Evolutionary conservation across 2,113 vertebrate species (phyloP).

Genomic region (Cavia porcellus): DNA sequence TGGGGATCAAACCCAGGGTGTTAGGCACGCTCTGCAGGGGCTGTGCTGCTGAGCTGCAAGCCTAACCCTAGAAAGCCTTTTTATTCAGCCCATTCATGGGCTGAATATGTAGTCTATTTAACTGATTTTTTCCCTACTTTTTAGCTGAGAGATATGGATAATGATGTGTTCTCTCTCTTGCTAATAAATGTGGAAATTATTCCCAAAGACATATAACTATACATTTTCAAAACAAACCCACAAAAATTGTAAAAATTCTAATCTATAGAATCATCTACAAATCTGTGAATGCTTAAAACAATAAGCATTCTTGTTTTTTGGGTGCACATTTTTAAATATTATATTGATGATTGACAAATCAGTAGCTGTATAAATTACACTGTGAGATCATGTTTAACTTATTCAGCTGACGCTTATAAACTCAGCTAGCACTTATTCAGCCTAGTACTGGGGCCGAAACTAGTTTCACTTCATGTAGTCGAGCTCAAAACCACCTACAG

Average conservation of each 20-base stretch:
- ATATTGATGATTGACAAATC: background rate
- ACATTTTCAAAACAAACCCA: constrained; percentile 16
- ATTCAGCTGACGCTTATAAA: background rate
- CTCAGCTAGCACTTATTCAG: background rate
- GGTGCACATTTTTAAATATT: constrained; percentile 21
- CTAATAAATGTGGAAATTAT: background rate
- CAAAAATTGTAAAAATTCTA: background rate
- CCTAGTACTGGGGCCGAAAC: background rate
- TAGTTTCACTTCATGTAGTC: background rate
- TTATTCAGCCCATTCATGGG: background rate
- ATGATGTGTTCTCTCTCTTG: background rate
- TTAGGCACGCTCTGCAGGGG: background rate
- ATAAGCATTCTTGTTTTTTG: constrained; percentile 6
- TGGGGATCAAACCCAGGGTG: background rate
- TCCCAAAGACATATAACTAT: background rate
- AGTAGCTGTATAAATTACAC: background rate
- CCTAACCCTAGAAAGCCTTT: background rate
- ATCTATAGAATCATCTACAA: background rate
- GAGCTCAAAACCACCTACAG: background rate
- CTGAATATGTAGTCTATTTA: background rate
- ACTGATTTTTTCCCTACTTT: background rate
- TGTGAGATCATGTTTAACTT: background rate
- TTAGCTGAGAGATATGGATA: background rate
- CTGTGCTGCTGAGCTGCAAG: background rate
- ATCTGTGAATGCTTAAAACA: background rate